Evolutionary conservation across 2,113 vertebrate genomes (phyloP), one percentile per base, ranked within the genome.

Genomic region (Salvelinus sp.): DNA sequence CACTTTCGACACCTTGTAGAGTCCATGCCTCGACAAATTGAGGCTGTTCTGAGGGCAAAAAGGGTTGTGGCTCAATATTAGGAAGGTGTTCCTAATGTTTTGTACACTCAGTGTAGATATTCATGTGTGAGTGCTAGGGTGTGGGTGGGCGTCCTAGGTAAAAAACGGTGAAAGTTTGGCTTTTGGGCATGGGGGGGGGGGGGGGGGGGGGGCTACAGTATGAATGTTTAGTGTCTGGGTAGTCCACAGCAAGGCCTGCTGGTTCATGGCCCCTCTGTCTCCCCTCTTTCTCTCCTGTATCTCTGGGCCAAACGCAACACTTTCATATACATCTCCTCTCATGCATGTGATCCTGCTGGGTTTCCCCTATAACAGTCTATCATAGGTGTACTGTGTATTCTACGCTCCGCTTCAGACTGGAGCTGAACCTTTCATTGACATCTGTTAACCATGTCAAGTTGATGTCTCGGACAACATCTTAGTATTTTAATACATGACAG

Each of bases 261-360:
- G 1, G 72, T 47, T 74, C 23, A 20, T 48, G 72, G 65, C 72
- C 72, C 12, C 44, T 64, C 58, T 16, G 38, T 44, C 38, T 44
- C 7, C 38, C 2, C 38, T 44, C 38, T 44, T 44, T 44, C 9
- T 12, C 38, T 44, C 58, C 20, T 28, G 47, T 64, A 22, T 73
- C 60, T 73, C 30, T 23, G 60, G 22, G 58, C 72, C 72, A 73
- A 64, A 73, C 72, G 3, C 60, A 44, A 33, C 60, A 27, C 60
- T 44, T n/a, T 64, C 44, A 64, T 47, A 25, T 47, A 47, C 28
- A 20, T 25, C 72, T 64, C 38, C 72, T 73, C 72, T 64, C 60
- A 48, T 73, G 60, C 38, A 48, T 73, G 18, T 25, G 33, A 48
- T 65, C 33, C 33, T 25, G 25, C 16, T 28, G 62, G 14, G 16